Evolutionary conservation across 1,140 invertebrate species (phyloP).

Genomic region (Bombus waltoni): DNA sequence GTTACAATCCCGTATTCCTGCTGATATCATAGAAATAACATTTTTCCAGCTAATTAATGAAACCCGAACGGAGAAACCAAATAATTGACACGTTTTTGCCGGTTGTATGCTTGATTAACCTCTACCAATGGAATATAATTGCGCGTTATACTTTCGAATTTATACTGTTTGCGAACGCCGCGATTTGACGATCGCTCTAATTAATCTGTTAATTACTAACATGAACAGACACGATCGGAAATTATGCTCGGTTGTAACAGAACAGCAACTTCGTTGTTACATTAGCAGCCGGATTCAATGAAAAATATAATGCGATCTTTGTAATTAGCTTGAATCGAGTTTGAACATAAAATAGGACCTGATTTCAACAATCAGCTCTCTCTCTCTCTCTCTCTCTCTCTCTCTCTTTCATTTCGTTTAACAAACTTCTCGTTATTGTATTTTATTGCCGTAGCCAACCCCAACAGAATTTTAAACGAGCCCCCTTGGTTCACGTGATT

Average conservation of each 20-base stretch:
- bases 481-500: background rate
- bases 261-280: conserved; percentile 4
- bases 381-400: too few species aligned
- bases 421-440: conserved; percentile 31
- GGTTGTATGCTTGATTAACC: conserved; percentile 32
- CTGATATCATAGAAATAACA: conserved; percentile 2
- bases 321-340: conserved; percentile 6
- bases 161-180: conserved; percentile 33
- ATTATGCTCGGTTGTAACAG: conserved; percentile 5
- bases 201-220: conserved; percentile 44
- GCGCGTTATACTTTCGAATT: conserved; percentile 31
- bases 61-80: background rate
- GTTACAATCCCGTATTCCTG: background rate
- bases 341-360: background rate
- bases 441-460: conserved; percentile 13
- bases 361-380: background rate
- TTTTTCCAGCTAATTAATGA: conserved; percentile 41
- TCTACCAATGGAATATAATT: conserved; percentile 23
- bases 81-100: conserved; percentile 30
- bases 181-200: conserved; percentile 43
- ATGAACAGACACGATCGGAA: conserved; percentile 8
- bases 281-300: background rate
- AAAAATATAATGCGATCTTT: conserved; percentile 17
- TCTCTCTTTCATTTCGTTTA: background rate
- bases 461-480: conserved; percentile 25